Evolutionary conservation across 2,113 vertebrate species (phyloP), one percentile per base, ranked within the genome.

Genomic region (Archilochus colubris): DNA sequence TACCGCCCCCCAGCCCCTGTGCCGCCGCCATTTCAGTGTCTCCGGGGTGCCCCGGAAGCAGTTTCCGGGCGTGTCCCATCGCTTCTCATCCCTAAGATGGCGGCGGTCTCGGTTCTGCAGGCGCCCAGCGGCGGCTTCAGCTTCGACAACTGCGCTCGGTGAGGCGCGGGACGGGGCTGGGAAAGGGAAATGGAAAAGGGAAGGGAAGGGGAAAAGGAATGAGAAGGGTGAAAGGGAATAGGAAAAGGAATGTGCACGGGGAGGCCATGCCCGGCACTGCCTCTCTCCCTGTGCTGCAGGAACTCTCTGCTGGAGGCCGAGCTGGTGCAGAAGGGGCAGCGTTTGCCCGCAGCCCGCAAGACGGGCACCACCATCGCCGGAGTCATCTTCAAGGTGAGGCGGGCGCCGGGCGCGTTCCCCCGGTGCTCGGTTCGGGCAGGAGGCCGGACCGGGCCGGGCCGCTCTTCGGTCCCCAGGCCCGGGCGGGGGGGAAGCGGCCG

Each of bases 341-440:
- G 97, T 19, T 86, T 98, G 63, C 99, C 99, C 24, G 53, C 97
- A 40, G 98, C 98, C 44, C 98, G 99, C 43, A 99, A 99, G 97
- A 99, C 99, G 0, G 99, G 99, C 84, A 99, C 99, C 9, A 99
- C 99, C 28, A 99, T 99, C 88, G 99, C 98, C 55, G 99, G 99
- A 1, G 62, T 99, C 15, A 98, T 99, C 51, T 99, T 97, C 91
- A 99, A 99, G 99, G 99, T 99, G 93, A 97, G 93, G 28, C 12
- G 10, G 44, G 48, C 10, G 5, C 40, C 2, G 11, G 17, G 36
- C 5, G 50, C 31, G 24, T 2, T 8, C 6, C 27, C 13, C 18
- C 3, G 33, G 30, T 4, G 24, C 22, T 31, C 7, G 21, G 18
- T 28, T 54, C 22, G 10, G 28, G 51, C 4, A 7, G 64, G 62